These are phyloP conservation scores for Gopherus flavomarginatus DNA, from an alignment of 2,113 vertebrate species.

Conservation along the genomic window DNA sequence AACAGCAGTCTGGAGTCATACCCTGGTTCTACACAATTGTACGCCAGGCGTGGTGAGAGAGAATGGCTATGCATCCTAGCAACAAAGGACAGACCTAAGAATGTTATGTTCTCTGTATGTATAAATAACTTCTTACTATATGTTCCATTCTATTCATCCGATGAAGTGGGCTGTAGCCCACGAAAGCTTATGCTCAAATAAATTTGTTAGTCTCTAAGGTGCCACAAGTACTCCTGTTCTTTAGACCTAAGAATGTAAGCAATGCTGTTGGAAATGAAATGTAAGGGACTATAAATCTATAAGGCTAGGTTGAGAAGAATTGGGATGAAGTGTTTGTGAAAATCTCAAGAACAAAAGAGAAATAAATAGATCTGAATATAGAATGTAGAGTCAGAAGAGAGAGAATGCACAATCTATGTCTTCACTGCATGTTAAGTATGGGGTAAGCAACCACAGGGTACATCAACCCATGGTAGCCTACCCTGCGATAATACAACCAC, in stretches of 20 bases:
- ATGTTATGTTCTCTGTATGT: not conserved
- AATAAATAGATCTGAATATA: not conserved
- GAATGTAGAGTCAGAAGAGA: not conserved
- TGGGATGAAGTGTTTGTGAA: not conserved
- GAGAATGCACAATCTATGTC: not conserved
- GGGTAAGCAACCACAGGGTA: not conserved
- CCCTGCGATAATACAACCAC: not conserved
- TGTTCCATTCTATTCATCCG: too few relatives aligned
- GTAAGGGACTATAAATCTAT: not conserved
- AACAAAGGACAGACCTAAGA: conserved; percentile 23
- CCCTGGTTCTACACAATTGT: not conserved
- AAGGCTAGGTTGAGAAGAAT: not conserved
- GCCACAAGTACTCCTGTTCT: too few relatives aligned
- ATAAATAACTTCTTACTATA: too few relatives aligned
- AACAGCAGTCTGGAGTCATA: conserved; percentile 9
- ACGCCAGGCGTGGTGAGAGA: not conserved
- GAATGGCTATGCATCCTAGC: not conserved
- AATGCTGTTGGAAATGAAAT: conserved; percentile 30
- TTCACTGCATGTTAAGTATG: not conserved
- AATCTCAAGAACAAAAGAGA: conserved; percentile 17
- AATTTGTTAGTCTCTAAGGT: too few relatives aligned
- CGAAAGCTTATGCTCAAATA: too few relatives aligned
- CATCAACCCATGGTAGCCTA: not conserved
- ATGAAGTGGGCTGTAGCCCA: too few relatives aligned
- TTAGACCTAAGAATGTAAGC: not conserved